Percentiles rank a stretch among this genome's conserved stretches.
phyloP scores from a whole-genome alignment of 2,113 vertebrate genomes.

The Cyanistes caeruleus region DNA sequence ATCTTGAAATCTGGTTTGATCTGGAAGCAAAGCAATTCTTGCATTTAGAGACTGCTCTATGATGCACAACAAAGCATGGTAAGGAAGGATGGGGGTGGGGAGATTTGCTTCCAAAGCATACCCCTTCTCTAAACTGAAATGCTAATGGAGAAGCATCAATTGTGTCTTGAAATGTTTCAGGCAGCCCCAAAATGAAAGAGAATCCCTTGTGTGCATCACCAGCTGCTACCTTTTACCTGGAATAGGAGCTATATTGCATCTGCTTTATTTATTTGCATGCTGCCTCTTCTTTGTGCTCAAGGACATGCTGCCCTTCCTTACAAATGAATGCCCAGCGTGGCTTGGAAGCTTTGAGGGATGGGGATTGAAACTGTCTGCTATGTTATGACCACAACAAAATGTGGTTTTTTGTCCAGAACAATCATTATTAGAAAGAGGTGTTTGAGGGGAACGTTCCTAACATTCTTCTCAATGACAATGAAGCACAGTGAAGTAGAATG shows the following conservation, averaged over 20 bases:
- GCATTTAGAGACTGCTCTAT: not conserved
- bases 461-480: not conserved
- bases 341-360: not conserved
- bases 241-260: not conserved
- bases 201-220: not conserved
- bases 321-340: not conserved
- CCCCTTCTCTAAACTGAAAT: not conserved
- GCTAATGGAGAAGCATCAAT: not conserved
- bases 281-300: not conserved
- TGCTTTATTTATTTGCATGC: not conserved
- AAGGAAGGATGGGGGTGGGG: not conserved
- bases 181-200: not conserved
- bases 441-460: not conserved
- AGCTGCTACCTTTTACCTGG: not conserved
- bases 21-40: not conserved
- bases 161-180: not conserved
- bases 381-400: not conserved
- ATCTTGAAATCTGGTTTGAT: not conserved
- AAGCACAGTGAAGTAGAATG: conserved; percentile 1
- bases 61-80: not conserved
- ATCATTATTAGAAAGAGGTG: not conserved
- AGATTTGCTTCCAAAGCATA: not conserved
- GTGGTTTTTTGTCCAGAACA: not conserved
- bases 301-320: not conserved
- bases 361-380: not conserved